These are phyloP conservation scores for Melolontha melolontha DNA, from an alignment of 2,888 invertebrate genomes.

Conservation along the genomic window DNA sequence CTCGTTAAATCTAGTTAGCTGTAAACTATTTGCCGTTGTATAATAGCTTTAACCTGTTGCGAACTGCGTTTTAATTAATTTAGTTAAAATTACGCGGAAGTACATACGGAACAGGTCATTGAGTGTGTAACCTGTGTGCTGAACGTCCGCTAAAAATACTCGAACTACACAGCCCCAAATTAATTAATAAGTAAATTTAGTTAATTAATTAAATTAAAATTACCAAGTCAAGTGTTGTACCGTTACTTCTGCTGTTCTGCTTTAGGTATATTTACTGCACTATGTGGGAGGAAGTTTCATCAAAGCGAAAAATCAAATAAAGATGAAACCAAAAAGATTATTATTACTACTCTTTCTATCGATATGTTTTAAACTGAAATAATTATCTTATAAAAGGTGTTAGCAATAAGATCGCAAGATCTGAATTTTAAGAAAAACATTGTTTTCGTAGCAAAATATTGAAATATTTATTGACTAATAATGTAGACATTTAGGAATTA, in stretches of 20 bases:
- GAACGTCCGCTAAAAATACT: conserved; percentile 4
- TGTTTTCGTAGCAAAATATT: too few species aligned
- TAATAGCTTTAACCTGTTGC: conserved; percentile 28
- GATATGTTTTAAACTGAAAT: too few species aligned
- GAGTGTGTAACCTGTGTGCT: neutral
- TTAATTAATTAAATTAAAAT: conserved; percentile 14
- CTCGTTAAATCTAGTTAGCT: conserved; percentile 27
- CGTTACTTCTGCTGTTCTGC: neutral
- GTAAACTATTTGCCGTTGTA: conserved; percentile 21
- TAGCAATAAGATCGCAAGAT: too few species aligned
- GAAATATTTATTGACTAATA: too few species aligned
- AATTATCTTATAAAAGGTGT: too few species aligned
- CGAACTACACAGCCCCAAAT: conserved; percentile 4
- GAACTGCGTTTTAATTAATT: conserved; percentile 38
- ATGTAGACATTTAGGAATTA: too few species aligned
- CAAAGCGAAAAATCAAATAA: too few species aligned
- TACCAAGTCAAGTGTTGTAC: neutral
- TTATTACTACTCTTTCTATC: too few species aligned
- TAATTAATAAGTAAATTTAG: conserved; percentile 25
- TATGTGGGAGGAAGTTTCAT: too few species aligned
- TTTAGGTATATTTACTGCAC: too few species aligned
- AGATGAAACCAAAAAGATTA: too few species aligned
- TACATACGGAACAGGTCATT: conserved; percentile 12
- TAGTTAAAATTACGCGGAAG: conserved; percentile 31
- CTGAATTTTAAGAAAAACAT: too few species aligned